Evolutionary conservation across 2,797 vertebrate genomes (phyloP).

Genomic region (Pitangus sulphuratus): DNA sequence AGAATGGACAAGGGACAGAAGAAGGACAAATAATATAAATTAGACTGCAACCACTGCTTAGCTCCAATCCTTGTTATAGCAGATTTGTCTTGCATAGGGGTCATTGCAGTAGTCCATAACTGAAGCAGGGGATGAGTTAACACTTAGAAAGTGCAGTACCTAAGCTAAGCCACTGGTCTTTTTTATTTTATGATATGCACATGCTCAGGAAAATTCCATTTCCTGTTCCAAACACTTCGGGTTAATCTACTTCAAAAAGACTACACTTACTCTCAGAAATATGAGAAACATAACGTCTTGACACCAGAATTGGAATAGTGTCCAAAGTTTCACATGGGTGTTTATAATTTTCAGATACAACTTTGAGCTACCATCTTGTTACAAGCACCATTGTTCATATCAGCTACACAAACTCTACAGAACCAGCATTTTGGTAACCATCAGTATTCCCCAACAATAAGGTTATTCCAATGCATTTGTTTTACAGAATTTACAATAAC

Average conservation of each 20-base stretch:
- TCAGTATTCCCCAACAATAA: neutral
- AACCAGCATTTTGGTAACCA: neutral
- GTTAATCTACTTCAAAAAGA: neutral
- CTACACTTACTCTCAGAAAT: neutral
- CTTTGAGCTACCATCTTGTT: neutral
- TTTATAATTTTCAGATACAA: neutral
- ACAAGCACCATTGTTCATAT: neutral
- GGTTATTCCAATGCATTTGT: neutral
- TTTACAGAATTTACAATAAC: neutral
- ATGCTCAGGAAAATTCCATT: neutral
- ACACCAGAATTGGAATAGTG: neutral
- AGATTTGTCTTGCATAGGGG: neutral
- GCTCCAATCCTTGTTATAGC: neutral
- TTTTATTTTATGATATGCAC: neutral
- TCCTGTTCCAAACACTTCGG: neutral
- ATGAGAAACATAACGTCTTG: neutral
- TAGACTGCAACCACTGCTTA: neutral
- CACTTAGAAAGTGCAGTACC: neutral
- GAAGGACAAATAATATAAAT: neutral
- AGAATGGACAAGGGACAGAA: neutral
- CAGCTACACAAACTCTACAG: neutral
- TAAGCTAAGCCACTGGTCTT: neutral
- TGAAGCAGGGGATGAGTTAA: neutral
- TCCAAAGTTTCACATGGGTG: rapidly evolving
- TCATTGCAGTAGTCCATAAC: neutral